These are phyloP conservation scores for Drosophila kanapiae DNA, from an alignment of 1,140 invertebrate genomes.

Conservation along the genomic window DNA sequence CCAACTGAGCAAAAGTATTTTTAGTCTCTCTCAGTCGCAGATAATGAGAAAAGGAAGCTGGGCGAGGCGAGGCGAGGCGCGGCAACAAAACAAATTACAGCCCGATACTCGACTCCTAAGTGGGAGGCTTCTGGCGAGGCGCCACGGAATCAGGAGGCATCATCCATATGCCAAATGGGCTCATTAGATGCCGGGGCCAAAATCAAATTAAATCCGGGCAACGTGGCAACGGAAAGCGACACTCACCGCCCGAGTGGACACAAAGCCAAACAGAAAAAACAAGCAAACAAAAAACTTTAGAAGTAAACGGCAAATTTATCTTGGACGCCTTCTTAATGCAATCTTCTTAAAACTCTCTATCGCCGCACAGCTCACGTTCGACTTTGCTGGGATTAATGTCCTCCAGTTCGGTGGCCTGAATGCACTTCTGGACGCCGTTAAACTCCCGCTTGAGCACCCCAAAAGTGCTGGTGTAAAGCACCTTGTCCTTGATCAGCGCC, in stretches of 20 bases:
- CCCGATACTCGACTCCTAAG: conserved; percentile 22
- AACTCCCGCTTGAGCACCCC: conserved; percentile 44
- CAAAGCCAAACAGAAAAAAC: no score
- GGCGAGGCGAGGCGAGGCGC: neutral
- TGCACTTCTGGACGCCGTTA: conserved; percentile 50
- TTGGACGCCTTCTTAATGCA: no score
- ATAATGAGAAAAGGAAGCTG: conserved; percentile 22
- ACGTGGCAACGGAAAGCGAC: conserved; percentile 22
- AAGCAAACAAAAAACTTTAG: no score
- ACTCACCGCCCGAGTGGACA: neutral
- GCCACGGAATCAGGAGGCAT: conserved; percentile 24
- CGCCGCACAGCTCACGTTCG: conserved; percentile 49
- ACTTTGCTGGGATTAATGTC: conserved; percentile 37
- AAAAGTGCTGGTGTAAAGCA: conserved; percentile 66
- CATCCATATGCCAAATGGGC: conserved; percentile 72
- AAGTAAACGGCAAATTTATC: no score
- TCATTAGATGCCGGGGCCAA: conserved; percentile 55
- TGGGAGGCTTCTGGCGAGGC: no score
- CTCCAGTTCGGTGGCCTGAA: conserved; percentile 61
- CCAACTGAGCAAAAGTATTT: conserved; percentile 56
- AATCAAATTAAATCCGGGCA: conserved; percentile 64
- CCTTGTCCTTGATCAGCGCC: conserved; percentile 60
- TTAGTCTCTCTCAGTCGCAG: conserved; percentile 30
- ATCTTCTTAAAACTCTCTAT: conserved; percentile 4
- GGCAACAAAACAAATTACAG: conserved; percentile 58